These are phyloP conservation scores for Peromyscus eremicus DNA, from an alignment of 2,797 vertebrate genomes.

Conservation along the genomic window DNA sequence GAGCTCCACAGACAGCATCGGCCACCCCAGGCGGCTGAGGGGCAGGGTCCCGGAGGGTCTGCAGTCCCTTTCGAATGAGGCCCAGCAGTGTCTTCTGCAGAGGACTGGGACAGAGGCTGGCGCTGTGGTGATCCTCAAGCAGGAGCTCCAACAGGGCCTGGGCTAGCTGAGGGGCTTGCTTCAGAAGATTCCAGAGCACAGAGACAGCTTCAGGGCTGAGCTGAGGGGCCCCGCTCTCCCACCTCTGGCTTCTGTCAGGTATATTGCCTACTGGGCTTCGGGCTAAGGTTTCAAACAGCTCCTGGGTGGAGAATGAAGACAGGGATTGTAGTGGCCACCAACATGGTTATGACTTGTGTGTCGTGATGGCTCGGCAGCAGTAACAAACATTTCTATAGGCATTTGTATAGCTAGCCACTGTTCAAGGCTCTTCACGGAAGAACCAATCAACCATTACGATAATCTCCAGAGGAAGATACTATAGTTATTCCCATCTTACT, in stretches of 20 bases:
- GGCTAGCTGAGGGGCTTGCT: conserved; percentile 89
- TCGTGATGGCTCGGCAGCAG: neutral
- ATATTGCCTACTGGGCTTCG: conserved; percentile 46
- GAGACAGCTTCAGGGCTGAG: conserved; percentile 89
- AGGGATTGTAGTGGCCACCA: neutral
- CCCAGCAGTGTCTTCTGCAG: conserved; percentile 92
- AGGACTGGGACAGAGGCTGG: conserved; percentile 49
- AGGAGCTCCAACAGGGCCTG: conserved; percentile 91
- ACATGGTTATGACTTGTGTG: neutral
- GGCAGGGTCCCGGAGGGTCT: conserved; percentile 81
- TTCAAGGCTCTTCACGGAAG: conserved; percentile 9
- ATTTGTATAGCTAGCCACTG: neutral
- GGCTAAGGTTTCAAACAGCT: conserved; percentile 92
- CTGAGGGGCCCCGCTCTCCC: conserved; percentile 70
- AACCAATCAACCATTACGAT: conserved; percentile 10
- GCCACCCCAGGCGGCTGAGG: conserved; percentile 78
- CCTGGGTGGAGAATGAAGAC: conserved; percentile 87
- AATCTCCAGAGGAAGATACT: neutral
- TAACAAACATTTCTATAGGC: neutral
- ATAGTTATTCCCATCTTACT: conserved; percentile 9
- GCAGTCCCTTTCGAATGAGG: conserved; percentile 90
- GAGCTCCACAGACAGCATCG: conserved; percentile 90
- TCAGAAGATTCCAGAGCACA: conserved; percentile 90
- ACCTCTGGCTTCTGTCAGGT: conserved; percentile 80
- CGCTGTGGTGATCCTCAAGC: conserved; percentile 79